Evolutionary conservation across 30 jellyfish, hydroid and myxozoan genomes (phyloP).

Genomic region (Sanderia malayensis): DNA sequence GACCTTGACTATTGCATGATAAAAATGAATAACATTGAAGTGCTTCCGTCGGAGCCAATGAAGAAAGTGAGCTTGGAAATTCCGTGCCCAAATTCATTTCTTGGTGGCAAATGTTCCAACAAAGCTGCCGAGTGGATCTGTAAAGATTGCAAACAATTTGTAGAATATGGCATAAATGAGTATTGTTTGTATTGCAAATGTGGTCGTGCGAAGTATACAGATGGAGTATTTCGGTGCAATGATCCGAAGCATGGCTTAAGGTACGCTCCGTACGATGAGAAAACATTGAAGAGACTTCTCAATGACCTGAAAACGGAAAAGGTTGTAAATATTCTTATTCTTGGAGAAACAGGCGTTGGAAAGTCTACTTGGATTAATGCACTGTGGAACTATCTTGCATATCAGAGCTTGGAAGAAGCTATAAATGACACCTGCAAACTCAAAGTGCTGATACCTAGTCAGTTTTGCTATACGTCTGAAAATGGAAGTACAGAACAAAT

Average conservation of each 20-base stretch:
- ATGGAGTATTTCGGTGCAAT: slow-evolving; percentile 50
- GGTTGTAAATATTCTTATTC: slow-evolving; percentile 38
- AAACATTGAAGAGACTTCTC: slow-evolving; percentile 6
- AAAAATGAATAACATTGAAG: slow-evolving; percentile 6
- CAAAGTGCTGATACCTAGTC: slow-evolving; percentile 54
- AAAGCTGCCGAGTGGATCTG: slow-evolving; percentile 43
- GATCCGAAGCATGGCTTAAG: slow-evolving; percentile 47
- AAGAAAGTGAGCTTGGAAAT: slow-evolving; percentile 47
- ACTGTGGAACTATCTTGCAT: slow-evolving; percentile 44
- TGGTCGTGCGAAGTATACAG: slow-evolving; percentile 26
- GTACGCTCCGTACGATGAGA: slow-evolving; percentile 1
- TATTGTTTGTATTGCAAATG: slow-evolving; percentile 48
- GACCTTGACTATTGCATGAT: slow-evolving; percentile 29
- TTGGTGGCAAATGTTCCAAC: slow-evolving; percentile 24
- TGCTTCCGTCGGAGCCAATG: slow-evolving; percentile 25
- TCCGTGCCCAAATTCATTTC: slow-evolving; percentile 51
- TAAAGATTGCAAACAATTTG: slow-evolving; percentile 38
- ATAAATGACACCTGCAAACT: not conserved
- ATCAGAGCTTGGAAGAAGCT: slow-evolving; percentile 31
- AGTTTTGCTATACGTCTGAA: slow-evolving; percentile 60
- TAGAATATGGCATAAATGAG: slow-evolving; percentile 47
- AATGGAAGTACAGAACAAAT: slow-evolving; percentile 34
- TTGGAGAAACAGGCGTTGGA: slow-evolving; percentile 71
- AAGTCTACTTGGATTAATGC: slow-evolving; percentile 72
- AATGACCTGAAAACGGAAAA: slow-evolving; percentile 13